Base-by-base conservation (phyloP, 2,797 vertebrate species). In the Alcedo quadribrachys region DNA sequence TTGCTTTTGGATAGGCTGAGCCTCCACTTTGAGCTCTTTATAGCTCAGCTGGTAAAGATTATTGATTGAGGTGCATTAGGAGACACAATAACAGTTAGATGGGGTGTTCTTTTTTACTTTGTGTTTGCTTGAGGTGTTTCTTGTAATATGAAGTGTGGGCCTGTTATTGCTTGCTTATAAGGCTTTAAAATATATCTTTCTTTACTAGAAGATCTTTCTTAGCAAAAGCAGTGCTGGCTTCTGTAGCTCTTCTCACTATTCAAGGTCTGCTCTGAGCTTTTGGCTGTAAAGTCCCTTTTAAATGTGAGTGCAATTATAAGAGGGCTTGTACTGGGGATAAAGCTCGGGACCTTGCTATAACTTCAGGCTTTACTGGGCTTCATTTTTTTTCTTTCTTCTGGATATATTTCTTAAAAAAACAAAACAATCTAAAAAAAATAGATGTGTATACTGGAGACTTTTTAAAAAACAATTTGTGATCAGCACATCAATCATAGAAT, bases 11-110 rank as follows among this genome's bases (percentile, higher is more conserved):
- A 0, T 11, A 63, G 19, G 48, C 0, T 17, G 12, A 9, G 25
- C 1, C 10, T 0, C 2, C 1, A 1, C 0, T 7, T 3, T 21
- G 12, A 5, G 12, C 2, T 22, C 2, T 4, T 50, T 16, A 27
- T 9, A 25, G 25, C 9, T 8, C 16, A 78, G 70, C 15, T 78
- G 30, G 2, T 3, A 9, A 8, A 25, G 3, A 16, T 3, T 2
- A 8, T 37, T 4, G 50, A 2, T 2, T 30, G 3, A 18, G 11
- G 4, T 28, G 2, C 6, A 3, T 5, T 1, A 2, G 8, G 12
- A 22, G 6, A 4, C 2, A 4, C 7, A 35, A 2, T 17, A 8
- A 6, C 37, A 8, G 2, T 42, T 7, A 15, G n/a, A 15, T 0
- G 7, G 2, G 6, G 9, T 3, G 1, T 2, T 12, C 6, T 58